These are phyloP conservation scores for Equus quagga DNA, from an alignment of 2,113 vertebrate genomes.

Conservation along the genomic window DNA sequence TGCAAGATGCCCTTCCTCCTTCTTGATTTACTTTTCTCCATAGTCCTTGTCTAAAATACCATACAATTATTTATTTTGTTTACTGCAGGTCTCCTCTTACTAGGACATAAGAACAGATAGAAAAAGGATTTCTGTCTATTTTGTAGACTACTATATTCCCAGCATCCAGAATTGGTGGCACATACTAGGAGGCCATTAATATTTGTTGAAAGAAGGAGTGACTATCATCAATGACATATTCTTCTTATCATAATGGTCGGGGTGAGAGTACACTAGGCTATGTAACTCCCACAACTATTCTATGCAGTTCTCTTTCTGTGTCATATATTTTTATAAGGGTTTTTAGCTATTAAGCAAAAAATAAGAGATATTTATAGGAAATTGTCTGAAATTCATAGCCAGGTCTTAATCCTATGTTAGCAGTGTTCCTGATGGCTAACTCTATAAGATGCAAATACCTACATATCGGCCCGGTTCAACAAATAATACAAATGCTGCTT, in stretches of 20 bases:
- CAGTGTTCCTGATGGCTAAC: background rate
- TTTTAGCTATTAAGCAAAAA: background rate
- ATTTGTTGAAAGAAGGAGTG: constrained; percentile 17
- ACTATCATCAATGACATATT: background rate
- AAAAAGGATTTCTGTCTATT: background rate
- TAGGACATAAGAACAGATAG: background rate
- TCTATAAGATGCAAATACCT: background rate
- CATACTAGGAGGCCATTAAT: background rate
- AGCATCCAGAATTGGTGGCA: background rate
- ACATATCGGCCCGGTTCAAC: accelerated
- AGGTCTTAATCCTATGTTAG: background rate
- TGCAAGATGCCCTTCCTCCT: background rate
- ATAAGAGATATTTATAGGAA: background rate
- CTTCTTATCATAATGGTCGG: background rate
- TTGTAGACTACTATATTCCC: background rate
- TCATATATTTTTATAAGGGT: background rate
- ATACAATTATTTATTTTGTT: background rate
- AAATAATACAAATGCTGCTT: background rate
- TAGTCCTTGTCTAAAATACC: background rate
- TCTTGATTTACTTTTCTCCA: background rate
- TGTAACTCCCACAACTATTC: background rate
- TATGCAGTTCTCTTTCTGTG: background rate
- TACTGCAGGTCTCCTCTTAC: background rate
- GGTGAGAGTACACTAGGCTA: background rate
- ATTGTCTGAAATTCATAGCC: background rate